Evolutionary conservation across 2,797 vertebrate genomes (phyloP).

Genomic region (Rhinichthys osculus): DNA sequence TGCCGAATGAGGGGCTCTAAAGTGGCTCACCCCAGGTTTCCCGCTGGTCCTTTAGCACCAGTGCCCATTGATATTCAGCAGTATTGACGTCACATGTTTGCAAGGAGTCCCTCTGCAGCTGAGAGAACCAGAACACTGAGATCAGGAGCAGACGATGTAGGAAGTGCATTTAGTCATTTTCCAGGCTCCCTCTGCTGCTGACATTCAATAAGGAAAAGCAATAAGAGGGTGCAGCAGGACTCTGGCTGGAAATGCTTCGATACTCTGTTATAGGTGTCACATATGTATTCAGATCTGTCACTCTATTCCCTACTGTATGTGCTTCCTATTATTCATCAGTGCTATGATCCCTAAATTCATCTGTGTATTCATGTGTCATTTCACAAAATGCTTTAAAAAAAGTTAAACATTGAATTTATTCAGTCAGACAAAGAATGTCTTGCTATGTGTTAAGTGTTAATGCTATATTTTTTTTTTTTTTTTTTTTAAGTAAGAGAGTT

Average conservation of each 20-base stretch:
- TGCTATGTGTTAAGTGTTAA: neutral
- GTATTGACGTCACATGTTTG: constrained; percentile 60
- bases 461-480: no score
- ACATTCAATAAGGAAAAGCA: constrained; percentile 53
- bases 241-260: constrained; percentile 17
- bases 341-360: neutral
- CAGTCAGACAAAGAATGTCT: neutral
- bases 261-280: constrained; percentile 14
- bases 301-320: neutral
- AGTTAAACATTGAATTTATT: neutral
- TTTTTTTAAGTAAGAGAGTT: neutral
- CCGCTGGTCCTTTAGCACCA: constrained; percentile 34
- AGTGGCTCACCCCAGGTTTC: constrained; percentile 43
- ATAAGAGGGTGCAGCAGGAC: constrained; percentile 8
- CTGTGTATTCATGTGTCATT: no score
- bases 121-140: constrained; percentile 49
- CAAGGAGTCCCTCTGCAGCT: constrained; percentile 55
- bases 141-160: constrained; percentile 50
- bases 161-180: constrained; percentile 54
- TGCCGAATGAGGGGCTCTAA: constrained; percentile 32
- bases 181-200: constrained; percentile 41
- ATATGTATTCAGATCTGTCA: neutral
- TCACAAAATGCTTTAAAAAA: neutral
- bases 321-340: neutral
- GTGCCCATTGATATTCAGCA: constrained; percentile 55